Conservation (phyloP, 2,113 vertebrate species). For the Otus sunia region DNA sequence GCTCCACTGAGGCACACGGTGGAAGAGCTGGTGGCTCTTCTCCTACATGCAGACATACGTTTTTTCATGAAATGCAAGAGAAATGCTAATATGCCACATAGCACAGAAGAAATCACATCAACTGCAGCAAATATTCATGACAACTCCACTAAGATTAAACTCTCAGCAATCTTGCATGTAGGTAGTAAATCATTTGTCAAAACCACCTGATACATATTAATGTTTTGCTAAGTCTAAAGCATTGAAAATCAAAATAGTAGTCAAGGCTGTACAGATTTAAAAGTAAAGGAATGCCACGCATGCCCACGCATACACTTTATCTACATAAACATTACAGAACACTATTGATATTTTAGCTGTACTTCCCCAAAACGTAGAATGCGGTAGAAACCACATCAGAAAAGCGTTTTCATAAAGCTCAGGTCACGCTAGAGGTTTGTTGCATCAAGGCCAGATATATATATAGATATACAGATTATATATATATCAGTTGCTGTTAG, state of each 20-base stretch:
- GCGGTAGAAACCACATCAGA: background rate
- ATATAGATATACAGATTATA: no score
- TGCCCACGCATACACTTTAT: no score
- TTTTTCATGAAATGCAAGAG: background rate
- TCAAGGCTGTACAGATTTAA: background rate
- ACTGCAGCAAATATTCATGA: background rate
- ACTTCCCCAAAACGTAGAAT: background rate
- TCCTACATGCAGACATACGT: rapidly evolving
- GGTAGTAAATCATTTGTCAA: background rate
- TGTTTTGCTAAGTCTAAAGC: background rate
- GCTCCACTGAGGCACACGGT: background rate
- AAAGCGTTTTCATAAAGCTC: background rate
- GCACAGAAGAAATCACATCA: background rate
- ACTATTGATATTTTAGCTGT: background rate
- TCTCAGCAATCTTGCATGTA: background rate
- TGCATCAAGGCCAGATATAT: no score
- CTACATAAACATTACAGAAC: background rate
- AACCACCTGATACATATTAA: background rate
- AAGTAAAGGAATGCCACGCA: background rate
- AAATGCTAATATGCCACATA: background rate
- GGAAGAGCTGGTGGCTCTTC: background rate
- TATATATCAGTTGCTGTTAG: background rate
- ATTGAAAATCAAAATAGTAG: background rate
- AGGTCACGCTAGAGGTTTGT: background rate
- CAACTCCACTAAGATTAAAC: background rate